These are phyloP conservation scores for Colletes collaris DNA, from an alignment of 2,888 invertebrate species.

Conservation along the genomic window DNA sequence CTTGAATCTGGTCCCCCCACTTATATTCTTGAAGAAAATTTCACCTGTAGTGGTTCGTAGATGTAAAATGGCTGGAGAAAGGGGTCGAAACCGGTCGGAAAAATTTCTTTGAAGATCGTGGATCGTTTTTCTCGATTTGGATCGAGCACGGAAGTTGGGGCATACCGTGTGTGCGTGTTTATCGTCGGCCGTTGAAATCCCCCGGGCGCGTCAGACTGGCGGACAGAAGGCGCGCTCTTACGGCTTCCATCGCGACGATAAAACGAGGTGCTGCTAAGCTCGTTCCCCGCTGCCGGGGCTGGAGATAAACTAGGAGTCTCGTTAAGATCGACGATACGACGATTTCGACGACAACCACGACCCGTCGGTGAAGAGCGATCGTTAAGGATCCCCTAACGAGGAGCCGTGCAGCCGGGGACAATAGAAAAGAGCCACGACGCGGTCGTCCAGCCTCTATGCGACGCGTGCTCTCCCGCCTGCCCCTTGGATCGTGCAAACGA, in stretches of 20 bases:
- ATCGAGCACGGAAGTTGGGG: too few species aligned
- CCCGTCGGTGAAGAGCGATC: conserved; percentile 67
- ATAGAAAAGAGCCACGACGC: conserved; percentile 50
- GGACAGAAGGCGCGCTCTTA: conserved; percentile 19
- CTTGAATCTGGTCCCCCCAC: too few species aligned
- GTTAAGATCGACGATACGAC: conserved; percentile 68
- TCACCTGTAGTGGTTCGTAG: too few species aligned
- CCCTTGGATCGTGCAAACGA: conserved; percentile 54
- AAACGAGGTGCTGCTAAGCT: conserved; percentile 48
- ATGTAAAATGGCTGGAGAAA: too few species aligned
- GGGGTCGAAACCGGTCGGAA: too few species aligned
- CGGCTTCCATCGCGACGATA: conserved; percentile 28
- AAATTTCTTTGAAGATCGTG: too few species aligned
- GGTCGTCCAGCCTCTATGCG: conserved; percentile 54
- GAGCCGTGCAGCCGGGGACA: conserved; percentile 61
- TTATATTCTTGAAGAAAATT: too few species aligned
- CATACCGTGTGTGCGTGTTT: not conserved
- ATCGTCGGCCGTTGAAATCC: conserved; percentile 19
- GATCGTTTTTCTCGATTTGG: too few species aligned
- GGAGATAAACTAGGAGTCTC: conserved; percentile 64
- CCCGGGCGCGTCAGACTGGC: not conserved
- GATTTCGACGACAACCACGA: conserved; percentile 66
- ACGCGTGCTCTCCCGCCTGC: conserved; percentile 36
- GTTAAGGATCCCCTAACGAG: conserved; percentile 72
- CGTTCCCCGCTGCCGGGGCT: conserved; percentile 28